Evolutionary conservation across 2,113 vertebrate genomes (phyloP), one percentile per base, ranked within the genome.

Genomic region (Pteronura brasiliensis): DNA sequence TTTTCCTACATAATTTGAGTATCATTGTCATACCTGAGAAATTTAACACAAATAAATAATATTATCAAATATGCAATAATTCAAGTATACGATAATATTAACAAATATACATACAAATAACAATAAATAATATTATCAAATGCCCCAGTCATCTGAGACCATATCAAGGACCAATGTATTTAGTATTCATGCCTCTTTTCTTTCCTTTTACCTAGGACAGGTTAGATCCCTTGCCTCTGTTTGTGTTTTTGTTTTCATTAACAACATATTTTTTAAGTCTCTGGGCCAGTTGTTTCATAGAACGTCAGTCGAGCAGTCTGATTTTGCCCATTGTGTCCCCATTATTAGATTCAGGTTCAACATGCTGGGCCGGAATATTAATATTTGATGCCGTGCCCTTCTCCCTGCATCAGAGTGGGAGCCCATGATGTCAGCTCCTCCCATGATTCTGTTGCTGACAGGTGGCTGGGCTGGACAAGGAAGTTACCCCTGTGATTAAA

Each of bases 311-410:
- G 34, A 57, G 13, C 13, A 29, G 49, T 29, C 36, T 49, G 8
- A 11, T 39, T 42, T 81, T 36, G 31, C 65, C 42, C 49, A 42
- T 1, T 2, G 17, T n/a, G 59, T 59, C 80, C 84, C 36, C 10
- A 0, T 3, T 31, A n/a, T n/a, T 25, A 90, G 31, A 63, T 21
- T 27, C 29, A 1, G n/a, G 25, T 52, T 49, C 74, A 84, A 12
- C 2, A 1, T 11, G 13, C 20, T 4, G 31, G n/a, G 9, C 47
- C 72, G 7, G 9, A 34, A 34, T 17, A 36, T 67, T 93, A 27
- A 85, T 95, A 96, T 93, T 82, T 95, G 36, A 97, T 47, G 34
- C 5, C 3, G 0, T 31, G 23, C 39, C 21, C 61, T 80, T 49
- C 47, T 36, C 15, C n/a, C 52, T 34, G 20, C 52, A 15, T 80